Base-by-base conservation (phyloP, 2,113 vertebrate genomes). In the Indri indri region DNA sequence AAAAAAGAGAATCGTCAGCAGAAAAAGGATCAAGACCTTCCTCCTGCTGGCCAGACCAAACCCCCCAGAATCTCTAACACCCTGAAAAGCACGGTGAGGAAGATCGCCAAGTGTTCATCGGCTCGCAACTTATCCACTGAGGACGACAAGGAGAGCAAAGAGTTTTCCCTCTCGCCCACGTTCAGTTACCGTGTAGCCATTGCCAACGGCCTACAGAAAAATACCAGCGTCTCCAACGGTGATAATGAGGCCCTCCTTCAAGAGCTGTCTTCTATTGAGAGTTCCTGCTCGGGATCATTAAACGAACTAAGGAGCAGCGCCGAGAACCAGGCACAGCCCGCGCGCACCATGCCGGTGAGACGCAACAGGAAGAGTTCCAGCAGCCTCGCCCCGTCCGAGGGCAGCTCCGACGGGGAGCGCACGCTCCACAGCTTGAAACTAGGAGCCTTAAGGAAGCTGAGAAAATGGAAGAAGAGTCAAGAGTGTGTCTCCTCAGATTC, bases 381-480 rank as follows among this genome's bases (percentile, higher is more conserved):
- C 97, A 99, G 99, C 98, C 99, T 99, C 8, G 99, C 99, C 4
- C 99, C 99, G 7, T 99, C 99, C 0, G 99, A 99, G 81, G 99
- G 99, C 65, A 99, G 99, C 65, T 99, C 99, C 0, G 99, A 99
- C 45, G 99, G 99, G 4, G 99, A 99, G 74, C 99, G 99, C 87
- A 99, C 99, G 88, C 98, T 99, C 37, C 99, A 99, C 52, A 99
- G 99, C 0, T 98, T 99, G 70, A 99, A 99, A 63, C 98, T 99
- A 9, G 99, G 99, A 50, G 99, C 99, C 73, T 98, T 99, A 76
- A 98, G 99, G 17, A 99, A 99, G 93, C 98, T 99, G 40, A 99
- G 99, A 66, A 99, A 99, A 98, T 99, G 99, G 99, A 99, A 99
- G 68, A 99, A 99, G 98, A 99, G 99, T 96, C 99, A 99, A 97